Conservation (phyloP, 2,888 invertebrate species). For the Cheilosia pagana region DNA sequence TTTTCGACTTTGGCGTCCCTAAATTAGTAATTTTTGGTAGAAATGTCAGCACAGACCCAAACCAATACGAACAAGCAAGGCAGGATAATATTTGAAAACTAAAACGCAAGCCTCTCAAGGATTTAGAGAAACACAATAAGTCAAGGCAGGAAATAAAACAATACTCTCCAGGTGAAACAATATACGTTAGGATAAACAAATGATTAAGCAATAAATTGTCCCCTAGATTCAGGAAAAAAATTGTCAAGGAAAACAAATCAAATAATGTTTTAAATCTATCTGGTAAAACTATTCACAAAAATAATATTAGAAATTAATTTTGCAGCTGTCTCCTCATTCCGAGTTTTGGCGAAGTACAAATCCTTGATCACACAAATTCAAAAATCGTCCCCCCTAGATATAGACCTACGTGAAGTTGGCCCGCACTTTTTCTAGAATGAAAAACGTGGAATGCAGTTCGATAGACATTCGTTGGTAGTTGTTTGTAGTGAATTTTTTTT, state of each 20-base stretch:
- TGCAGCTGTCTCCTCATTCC: neutral
- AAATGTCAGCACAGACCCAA: slow-evolving; percentile 1
- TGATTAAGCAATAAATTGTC: slow-evolving; percentile 55
- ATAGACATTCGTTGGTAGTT: no score
- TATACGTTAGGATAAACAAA: slow-evolving; percentile 72
- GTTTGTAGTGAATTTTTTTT: no score
- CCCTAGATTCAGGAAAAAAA: slow-evolving; percentile 49
- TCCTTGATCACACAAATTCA: slow-evolving; percentile 67
- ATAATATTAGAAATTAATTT: slow-evolving; percentile 31
- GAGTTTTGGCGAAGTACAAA: slow-evolving; percentile 34
- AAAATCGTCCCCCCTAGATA: slow-evolving; percentile 17
- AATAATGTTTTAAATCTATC: slow-evolving; percentile 29
- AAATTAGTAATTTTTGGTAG: slow-evolving; percentile 6
- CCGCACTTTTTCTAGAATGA: no score
- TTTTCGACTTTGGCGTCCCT: slow-evolving; percentile 35
- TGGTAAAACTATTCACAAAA: slow-evolving; percentile 26
- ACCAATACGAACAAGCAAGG: slow-evolving; percentile 11
- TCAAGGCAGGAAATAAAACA: no score
- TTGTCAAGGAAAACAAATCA: slow-evolving; percentile 52
- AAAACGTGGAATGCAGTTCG: no score
- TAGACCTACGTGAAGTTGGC: no score
- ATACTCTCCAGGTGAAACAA: slow-evolving; percentile 55
- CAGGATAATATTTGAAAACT: neutral
- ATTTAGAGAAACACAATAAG: no score
- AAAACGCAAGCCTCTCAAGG: neutral